Evolutionary conservation across 2,888 invertebrate species (phyloP).

Genomic region (Polyommatus iphigenia): DNA sequence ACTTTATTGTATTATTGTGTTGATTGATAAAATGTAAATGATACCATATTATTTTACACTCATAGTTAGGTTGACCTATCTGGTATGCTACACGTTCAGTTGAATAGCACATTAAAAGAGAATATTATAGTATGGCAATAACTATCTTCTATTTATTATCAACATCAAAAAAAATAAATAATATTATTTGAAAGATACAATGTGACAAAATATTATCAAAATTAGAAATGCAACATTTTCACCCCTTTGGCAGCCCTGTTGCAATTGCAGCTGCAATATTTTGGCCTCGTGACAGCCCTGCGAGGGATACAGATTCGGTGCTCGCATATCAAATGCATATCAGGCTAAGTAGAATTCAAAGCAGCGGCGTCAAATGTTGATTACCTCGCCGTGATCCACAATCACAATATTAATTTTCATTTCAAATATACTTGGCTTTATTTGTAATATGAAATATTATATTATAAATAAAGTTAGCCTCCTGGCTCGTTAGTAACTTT

Average conservation of each 20-base stretch:
- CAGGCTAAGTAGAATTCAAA: constrained; percentile 19
- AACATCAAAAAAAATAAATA: too few relatives aligned
- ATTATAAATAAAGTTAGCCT: too few relatives aligned
- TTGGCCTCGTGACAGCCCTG: neutral
- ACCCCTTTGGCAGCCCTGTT: neutral
- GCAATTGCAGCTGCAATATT: neutral
- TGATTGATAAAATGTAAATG: too few relatives aligned
- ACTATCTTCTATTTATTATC: too few relatives aligned
- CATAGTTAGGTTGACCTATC: too few relatives aligned
- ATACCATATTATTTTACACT: too few relatives aligned
- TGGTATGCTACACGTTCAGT: too few relatives aligned
- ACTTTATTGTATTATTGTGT: neutral
- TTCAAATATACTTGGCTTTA: neutral
- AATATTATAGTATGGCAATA: too few relatives aligned
- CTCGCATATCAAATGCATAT: constrained; percentile 24
- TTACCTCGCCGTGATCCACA: constrained; percentile 9
- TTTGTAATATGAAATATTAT: neutral
- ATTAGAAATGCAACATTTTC: neutral
- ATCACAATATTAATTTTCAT: constrained; percentile 20
- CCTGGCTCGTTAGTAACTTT: too few relatives aligned
- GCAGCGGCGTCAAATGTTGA: constrained; percentile 3
- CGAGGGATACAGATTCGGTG: constrained; percentile 16
- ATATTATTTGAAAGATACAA: too few relatives aligned
- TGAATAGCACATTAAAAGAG: too few relatives aligned
- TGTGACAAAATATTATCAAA: neutral